A percentile compares a stretch with the other conserved stretches of the same genome.
Conservation (phyloP, 2,113 vertebrate species). For the Stictonetta naevosa region DNA sequence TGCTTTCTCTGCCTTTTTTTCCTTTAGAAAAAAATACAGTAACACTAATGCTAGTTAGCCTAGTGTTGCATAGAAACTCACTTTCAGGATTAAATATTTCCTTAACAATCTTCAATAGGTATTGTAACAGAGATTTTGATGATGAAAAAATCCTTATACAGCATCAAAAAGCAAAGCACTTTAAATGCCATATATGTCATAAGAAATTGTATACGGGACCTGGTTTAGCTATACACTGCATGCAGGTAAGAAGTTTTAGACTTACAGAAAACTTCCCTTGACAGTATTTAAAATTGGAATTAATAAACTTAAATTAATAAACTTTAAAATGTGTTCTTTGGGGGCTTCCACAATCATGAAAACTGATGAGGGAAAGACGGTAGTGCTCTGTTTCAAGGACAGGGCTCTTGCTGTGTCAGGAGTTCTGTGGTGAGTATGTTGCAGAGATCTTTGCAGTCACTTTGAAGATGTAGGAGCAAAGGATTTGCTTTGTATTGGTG, state of each 20-base stretch:
- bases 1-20: not conserved
- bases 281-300: not conserved
- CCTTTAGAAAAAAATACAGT: not conserved
- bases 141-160: constrained; percentile 99
- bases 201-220: constrained; percentile 98
- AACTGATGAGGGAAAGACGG: not conserved
- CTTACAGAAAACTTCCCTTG: not conserved
- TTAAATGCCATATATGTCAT: constrained; percentile 99
- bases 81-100: not conserved
- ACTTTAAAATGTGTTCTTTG: fast-evolving
- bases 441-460: not conserved
- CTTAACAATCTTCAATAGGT: constrained; percentile 88
- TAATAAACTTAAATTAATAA: not conserved
- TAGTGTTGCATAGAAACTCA: not conserved
- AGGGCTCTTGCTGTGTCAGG: not conserved
- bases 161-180: constrained; percentile 99
- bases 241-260: constrained; percentile 87
- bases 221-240: constrained; percentile 97
- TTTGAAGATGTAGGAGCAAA: not conserved
- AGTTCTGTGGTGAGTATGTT: not conserved
- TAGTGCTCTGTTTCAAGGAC: not conserved
- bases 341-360: not conserved
- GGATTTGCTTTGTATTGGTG: not conserved
- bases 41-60: not conserved
- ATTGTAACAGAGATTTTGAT: constrained; percentile 98